Base-by-base conservation (phyloP, 2,888 invertebrate genomes). In the Rhagonycha fulva region DNA sequence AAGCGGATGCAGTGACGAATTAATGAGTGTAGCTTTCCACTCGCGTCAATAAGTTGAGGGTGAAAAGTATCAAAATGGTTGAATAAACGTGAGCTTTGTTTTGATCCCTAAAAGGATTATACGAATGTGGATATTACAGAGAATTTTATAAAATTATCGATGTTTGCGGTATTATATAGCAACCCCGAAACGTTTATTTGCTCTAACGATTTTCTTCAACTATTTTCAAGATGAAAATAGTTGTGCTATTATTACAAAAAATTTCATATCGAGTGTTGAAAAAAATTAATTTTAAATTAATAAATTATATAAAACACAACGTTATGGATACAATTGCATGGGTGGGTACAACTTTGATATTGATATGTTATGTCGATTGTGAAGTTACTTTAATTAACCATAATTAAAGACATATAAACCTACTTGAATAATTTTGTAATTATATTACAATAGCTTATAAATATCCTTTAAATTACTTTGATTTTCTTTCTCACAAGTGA, bases 1-100 rank as follows among this genome's bases (percentile, higher is more conserved):
- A 66, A 66, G 24, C 63, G 63, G 63, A 24, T 66, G 63, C 63
- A 66, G 63, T 66, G 26, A 66, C 63, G 63, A 26, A 66, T 66
- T 66, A 66, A 66, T 66, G 63, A 24, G 47, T 47, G 47, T 47
- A 47, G 47, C 47, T 47, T 47, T 47, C n/a, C 47, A 47, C 47
- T 47, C 47, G 47, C 47, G 47, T 47, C 47, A 47, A 47, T 47
- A 47, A 47, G 47, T 47, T 47, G 47, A 47, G 47, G 47, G 47
- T n/a, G 47, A 47, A 47, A 47, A 47, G 47, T 47, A 47, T 47
- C 47, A 47, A 47, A 47, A 47, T 47, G 47, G 47, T 47, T 47
- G 47, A 47, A 47, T 47, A 47, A 47, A 47, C 47, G 47, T 47
- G 47, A 47, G 47, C 47, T 47, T 47, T 47, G 47, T 47, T 47